A percentile compares a stretch with the other conserved stretches of the same genome.
Conservation (phyloP, 2,113 vertebrate species). For the Pluvialis apricaria region DNA sequence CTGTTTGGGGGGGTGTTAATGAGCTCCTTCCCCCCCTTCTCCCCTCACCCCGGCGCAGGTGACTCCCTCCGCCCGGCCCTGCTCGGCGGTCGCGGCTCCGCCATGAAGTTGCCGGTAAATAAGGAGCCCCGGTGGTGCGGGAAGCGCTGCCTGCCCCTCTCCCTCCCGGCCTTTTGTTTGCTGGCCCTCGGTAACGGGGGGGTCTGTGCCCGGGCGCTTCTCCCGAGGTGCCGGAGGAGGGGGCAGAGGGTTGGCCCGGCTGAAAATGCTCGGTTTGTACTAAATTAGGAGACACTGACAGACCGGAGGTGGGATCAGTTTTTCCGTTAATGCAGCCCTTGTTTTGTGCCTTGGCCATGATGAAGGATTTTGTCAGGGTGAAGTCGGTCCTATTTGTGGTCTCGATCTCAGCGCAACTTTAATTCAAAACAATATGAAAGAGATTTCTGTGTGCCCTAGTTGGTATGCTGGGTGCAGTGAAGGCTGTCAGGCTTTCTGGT, state of each 20-base stretch:
- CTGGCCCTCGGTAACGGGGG: not conserved
- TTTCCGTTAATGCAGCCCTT: slow-evolving; percentile 56
- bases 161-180: slow-evolving; percentile 13
- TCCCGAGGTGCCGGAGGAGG: not conserved
- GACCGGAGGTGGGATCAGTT: slow-evolving; percentile 55
- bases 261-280: not conserved
- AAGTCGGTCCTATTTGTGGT: not conserved
- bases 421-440: not conserved
- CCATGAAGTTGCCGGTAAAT: not conserved
- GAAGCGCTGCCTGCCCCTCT: not conserved
- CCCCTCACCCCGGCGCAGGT: not conserved
- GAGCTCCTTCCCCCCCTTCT: not conserved
- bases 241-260: not conserved
- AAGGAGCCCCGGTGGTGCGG: not conserved
- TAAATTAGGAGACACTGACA: slow-evolving; percentile 34
- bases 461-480: not conserved
- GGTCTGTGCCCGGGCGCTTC: not conserved
- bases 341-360: slow-evolving; percentile 27
- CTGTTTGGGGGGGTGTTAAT: no score
- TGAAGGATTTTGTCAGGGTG: not conserved
- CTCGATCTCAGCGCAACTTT: not conserved
- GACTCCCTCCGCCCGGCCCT: not conserved
- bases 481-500: not conserved
- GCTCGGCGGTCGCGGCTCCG: not conserved
- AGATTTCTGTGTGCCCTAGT: not conserved